Conservation (phyloP, 1,140 invertebrate genomes). For the Atta texana region DNA sequence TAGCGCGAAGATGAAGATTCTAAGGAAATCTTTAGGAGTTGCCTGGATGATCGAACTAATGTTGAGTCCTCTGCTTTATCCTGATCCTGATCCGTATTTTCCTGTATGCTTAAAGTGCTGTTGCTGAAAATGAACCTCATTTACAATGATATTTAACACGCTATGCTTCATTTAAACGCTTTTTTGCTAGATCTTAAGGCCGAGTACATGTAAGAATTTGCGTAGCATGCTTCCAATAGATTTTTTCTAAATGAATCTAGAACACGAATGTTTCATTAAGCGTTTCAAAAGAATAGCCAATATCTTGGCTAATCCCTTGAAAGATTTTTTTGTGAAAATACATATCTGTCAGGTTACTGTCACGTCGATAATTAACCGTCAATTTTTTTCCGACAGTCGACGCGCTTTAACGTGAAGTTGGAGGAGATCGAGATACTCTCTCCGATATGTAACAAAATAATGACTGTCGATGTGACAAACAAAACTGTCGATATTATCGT, state of each 20-base stretch:
- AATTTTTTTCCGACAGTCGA: conserved; percentile 44
- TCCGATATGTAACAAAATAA: neutral
- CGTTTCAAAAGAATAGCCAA: neutral
- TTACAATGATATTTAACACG: neutral
- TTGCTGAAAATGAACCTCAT: neutral
- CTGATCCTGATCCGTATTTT: neutral
- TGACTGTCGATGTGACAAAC: conserved; percentile 11
- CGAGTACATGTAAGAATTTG: conserved; percentile 4
- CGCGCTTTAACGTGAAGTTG: conserved; percentile 3
- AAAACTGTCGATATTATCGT: conserved; percentile 10
- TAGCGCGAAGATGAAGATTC: neutral
- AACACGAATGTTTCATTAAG: neutral
- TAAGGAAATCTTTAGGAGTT: neutral
- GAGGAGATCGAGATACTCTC: neutral
- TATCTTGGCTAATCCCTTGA: neutral
- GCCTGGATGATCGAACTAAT: neutral
- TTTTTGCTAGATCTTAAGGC: conserved; percentile 36
- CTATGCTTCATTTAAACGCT: conserved; percentile 25
- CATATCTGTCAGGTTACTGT: conserved; percentile 22
- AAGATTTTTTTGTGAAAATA: neutral
- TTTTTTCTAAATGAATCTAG: conserved; percentile 4
- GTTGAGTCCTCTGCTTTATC: neutral
- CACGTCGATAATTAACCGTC: conserved; percentile 33
- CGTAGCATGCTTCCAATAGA: neutral
- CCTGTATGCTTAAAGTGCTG: neutral